Conservation (phyloP, 1,140 invertebrate genomes). For the Pseudomyrmex cubaensis region DNA sequence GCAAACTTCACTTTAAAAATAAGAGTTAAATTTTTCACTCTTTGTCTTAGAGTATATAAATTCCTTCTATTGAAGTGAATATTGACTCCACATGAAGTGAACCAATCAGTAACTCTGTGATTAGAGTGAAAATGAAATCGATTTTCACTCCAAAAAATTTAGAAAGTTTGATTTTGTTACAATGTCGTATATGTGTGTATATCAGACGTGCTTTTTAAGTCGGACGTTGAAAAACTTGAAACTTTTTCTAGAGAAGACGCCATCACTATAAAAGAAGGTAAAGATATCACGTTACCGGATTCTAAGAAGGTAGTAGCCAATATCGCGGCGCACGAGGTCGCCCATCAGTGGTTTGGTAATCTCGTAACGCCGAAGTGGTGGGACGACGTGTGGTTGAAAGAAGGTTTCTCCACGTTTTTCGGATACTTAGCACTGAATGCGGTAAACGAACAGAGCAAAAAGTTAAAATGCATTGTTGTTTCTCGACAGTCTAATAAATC, state of each 20-base stretch:
- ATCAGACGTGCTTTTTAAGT: neutral
- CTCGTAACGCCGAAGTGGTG: conserved; percentile 81
- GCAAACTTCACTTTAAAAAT: no score
- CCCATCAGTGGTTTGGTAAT: conserved; percentile 83
- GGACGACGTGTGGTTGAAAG: conserved; percentile 86
- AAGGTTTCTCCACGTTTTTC: conserved; percentile 84
- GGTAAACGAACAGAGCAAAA: conserved; percentile 55
- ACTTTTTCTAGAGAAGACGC: conserved; percentile 19
- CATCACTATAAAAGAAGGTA: neutral
- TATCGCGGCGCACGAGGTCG: conserved; percentile 86
- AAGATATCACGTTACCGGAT: neutral
- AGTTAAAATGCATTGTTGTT: neutral
- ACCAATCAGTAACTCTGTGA: no score
- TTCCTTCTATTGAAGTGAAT: no score
- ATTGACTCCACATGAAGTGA: no score
- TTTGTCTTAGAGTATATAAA: no score
- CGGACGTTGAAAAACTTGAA: neutral
- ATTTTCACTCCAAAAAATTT: no score
- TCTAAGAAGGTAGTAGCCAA: conserved; percentile 74
- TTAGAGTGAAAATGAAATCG: no score
- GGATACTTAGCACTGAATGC: conserved; percentile 78
- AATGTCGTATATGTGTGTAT: neutral
- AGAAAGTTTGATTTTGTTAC: neutral
- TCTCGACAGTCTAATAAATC: neutral
- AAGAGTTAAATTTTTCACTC: no score